A percentile compares a stretch with the other conserved stretches of the same genome.
phyloP scores from a whole-genome alignment of 2,113 vertebrate genomes.

The Sorex araneus region DNA sequence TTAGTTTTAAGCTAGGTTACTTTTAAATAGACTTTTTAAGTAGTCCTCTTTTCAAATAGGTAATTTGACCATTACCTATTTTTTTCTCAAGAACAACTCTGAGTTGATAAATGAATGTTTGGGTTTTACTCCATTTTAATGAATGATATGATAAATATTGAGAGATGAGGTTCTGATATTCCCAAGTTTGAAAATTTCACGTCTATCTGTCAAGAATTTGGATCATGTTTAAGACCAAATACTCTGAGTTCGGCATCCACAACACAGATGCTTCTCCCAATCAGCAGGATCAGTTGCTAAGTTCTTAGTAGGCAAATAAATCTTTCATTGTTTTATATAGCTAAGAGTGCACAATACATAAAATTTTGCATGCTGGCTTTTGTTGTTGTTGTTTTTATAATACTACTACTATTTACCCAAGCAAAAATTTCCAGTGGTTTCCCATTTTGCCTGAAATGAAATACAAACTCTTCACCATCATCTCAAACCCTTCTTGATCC shows the following conservation, averaged over 20 bases:
- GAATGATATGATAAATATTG: background rate
- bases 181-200: background rate
- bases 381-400: background rate
- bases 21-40: background rate
- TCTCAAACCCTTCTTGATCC: background rate
- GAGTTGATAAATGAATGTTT: background rate
- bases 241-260: background rate
- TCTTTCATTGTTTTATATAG: background rate
- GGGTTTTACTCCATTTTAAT: constrained; percentile 14
- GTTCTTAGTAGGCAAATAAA: background rate
- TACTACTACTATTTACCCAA: background rate
- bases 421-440: background rate
- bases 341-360: background rate
- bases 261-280: background rate
- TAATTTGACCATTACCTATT: background rate
- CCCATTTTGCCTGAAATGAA: background rate
- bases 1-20: no score
- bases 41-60: background rate
- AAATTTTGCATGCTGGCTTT: background rate
- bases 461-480: background rate
- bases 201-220: background rate
- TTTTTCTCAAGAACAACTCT: background rate
- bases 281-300: background rate
- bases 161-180: background rate
- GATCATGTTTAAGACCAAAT: background rate